A percentile compares a stretch with the other conserved stretches of the same genome.
These are phyloP conservation scores for Melieria omissa DNA, from an alignment of 2,888 invertebrate species.

Conservation along the genomic window DNA sequence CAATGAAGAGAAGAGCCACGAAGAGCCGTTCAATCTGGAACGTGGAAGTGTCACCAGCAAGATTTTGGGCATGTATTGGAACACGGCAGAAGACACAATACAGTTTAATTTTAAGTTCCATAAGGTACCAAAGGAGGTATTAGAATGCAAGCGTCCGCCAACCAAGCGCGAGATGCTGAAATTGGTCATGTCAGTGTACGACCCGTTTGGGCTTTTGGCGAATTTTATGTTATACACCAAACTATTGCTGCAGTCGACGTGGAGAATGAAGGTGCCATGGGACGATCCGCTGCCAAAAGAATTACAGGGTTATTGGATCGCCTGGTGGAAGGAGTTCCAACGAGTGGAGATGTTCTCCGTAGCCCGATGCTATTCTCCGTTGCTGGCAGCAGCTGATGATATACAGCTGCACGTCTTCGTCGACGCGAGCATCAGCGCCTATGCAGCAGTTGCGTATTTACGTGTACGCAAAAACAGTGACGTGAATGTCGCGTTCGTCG, in stretches of 20 bases:
- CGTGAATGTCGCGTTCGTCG: slow-evolving; percentile 39
- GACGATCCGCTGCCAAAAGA: slow-evolving; percentile 33
- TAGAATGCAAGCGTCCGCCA: slow-evolving; percentile 6
- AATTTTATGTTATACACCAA: slow-evolving; percentile 11
- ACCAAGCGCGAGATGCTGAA: slow-evolving; percentile 6
- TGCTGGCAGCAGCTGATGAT: slow-evolving; percentile 22
- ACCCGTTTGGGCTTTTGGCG: no score
- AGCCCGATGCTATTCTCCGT: slow-evolving; percentile 32
- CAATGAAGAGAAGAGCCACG: neutral
- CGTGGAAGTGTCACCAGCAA: neutral
- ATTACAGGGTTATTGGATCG: slow-evolving; percentile 21
- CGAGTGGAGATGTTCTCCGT: slow-evolving; percentile 25
- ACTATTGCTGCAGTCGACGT: slow-evolving; percentile 33
- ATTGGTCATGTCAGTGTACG: neutral
- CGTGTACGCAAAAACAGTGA: neutral
- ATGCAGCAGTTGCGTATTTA: slow-evolving; percentile 38
- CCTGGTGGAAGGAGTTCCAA: slow-evolving; percentile 34
- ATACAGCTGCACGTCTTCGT: slow-evolving; percentile 40
- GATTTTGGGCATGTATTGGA: slow-evolving; percentile 17
- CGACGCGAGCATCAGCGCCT: slow-evolving; percentile 39
- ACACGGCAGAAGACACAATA: neutral
- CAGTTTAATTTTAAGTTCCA: slow-evolving; percentile 4
- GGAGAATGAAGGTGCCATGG: slow-evolving; percentile 35
- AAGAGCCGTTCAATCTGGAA: neutral
- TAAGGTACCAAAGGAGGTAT: neutral